These are phyloP conservation scores for Nomada fabriciana DNA, from an alignment of 2,888 invertebrate genomes.

Conservation along the genomic window DNA sequence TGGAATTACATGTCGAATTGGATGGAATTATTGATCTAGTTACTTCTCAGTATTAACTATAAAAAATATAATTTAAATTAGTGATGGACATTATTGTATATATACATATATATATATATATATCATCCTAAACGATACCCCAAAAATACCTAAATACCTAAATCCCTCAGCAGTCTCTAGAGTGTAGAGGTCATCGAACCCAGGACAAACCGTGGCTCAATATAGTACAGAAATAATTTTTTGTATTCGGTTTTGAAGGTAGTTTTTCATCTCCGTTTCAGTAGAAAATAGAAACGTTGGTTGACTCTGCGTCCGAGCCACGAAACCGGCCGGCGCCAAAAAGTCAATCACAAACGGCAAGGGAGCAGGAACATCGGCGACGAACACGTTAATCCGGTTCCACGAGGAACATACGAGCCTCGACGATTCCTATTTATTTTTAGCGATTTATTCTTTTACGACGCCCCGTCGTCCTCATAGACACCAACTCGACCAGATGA, in stretches of 20 bases:
- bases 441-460: constrained; percentile 59
- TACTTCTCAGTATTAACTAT: not conserved
- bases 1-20: not conserved
- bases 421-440: constrained; percentile 44
- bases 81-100: not conserved
- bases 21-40: not conserved
- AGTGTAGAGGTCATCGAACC: not conserved
- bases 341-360: constrained; percentile 40
- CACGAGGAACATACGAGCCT: constrained; percentile 20
- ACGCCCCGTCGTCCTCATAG: constrained; percentile 50
- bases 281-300: constrained; percentile 39
- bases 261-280: constrained; percentile 10
- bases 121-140: not conserved
- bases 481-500: constrained; percentile 59
- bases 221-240: not conserved
- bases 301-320: not conserved
- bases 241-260: not conserved
- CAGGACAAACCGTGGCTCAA: not conserved
- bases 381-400: constrained; percentile 44
- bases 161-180: no score
- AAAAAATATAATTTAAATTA: not conserved
- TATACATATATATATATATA: no score
- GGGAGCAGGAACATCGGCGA: constrained; percentile 7
- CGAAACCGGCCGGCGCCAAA: constrained; percentile 52
- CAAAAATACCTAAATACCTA: not conserved